These are phyloP conservation scores for Perognathus longimembris DNA, from an alignment of 2,113 vertebrate species.

Conservation along the genomic window DNA sequence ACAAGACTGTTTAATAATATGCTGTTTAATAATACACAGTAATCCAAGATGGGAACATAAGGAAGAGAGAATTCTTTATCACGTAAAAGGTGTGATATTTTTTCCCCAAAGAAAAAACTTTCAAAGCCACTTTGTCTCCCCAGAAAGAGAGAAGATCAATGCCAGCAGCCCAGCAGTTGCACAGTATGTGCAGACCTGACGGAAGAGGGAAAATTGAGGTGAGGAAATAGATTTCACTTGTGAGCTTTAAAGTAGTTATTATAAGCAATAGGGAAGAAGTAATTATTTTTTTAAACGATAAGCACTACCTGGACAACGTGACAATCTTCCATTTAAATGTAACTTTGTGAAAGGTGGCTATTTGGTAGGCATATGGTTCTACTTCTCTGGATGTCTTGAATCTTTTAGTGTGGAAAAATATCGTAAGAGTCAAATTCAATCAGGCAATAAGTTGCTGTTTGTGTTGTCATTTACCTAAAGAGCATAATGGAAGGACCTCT, in stretches of 20 bases:
- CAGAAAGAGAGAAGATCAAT: slow-evolving; percentile 63
- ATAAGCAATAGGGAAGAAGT: slow-evolving; percentile 82
- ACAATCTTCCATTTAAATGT: slow-evolving; percentile 75
- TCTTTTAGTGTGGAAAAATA: slow-evolving; percentile 56
- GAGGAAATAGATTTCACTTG: slow-evolving; percentile 78
- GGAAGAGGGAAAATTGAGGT: slow-evolving; percentile 70
- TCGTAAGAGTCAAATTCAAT: slow-evolving; percentile 53
- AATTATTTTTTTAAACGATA: slow-evolving; percentile 80
- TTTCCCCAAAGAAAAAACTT: slow-evolving; percentile 50
- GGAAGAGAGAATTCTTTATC: slow-evolving; percentile 44
- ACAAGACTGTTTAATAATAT: slow-evolving; percentile 16
- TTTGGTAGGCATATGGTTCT: slow-evolving; percentile 31
- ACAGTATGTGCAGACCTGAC: slow-evolving; percentile 46
- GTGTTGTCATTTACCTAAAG: slow-evolving; percentile 36
- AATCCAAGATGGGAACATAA: slow-evolving; percentile 17
- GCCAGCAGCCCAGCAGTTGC: slow-evolving; percentile 65
- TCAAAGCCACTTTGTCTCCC: slow-evolving; percentile 27
- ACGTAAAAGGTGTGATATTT: slow-evolving; percentile 34
- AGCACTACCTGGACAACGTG: slow-evolving; percentile 72
- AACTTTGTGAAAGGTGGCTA: slow-evolving; percentile 64
- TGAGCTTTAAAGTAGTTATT: slow-evolving; percentile 77
- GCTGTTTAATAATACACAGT: slow-evolving; percentile 51
- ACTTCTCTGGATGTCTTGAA: background rate
- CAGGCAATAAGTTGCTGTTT: slow-evolving; percentile 1
- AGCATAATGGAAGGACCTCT: background rate